Percentiles rank a stretch among this genome's conserved stretches.
These are phyloP conservation scores for Melanogrammus aeglefinus DNA, from an alignment of 2,797 vertebrate genomes.

Conservation along the genomic window DNA sequence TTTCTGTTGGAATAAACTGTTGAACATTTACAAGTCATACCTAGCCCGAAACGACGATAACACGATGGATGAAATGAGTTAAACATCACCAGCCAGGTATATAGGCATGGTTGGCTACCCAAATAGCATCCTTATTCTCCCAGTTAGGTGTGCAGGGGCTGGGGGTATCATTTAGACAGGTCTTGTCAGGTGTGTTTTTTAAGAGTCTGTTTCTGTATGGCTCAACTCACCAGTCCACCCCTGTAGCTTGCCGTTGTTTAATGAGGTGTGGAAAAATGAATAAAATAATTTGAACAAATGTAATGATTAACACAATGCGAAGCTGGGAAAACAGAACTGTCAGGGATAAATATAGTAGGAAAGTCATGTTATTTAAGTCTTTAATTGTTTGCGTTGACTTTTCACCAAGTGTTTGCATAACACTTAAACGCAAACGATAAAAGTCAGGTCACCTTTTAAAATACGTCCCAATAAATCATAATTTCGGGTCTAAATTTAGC, in stretches of 20 bases:
- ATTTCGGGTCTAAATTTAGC: neutral
- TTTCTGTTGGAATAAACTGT: no score
- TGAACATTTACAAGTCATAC: no score
- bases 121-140: slow-evolving; percentile 63
- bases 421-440: neutral
- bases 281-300: neutral
- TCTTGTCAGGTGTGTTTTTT: slow-evolving; percentile 27
- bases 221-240: neutral
- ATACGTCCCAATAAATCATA: neutral
- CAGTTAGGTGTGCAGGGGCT: slow-evolving; percentile 31
- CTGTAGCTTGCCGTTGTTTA: neutral
- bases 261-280: neutral
- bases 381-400: no score
- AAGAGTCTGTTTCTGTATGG: slow-evolving; percentile 5
- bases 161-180: slow-evolving; percentile 40
- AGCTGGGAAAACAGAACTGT: neutral
- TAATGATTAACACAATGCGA: neutral
- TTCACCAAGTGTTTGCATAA: neutral
- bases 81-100: slow-evolving; percentile 3
- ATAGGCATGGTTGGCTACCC: slow-evolving; percentile 51
- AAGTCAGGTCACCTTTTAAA: neutral
- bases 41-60: no score
- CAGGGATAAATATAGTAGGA: neutral
- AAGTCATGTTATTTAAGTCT: neutral
- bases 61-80: no score